These are phyloP conservation scores for Carassius auratus DNA, from an alignment of 2,113 vertebrate species.

Conservation along the genomic window DNA sequence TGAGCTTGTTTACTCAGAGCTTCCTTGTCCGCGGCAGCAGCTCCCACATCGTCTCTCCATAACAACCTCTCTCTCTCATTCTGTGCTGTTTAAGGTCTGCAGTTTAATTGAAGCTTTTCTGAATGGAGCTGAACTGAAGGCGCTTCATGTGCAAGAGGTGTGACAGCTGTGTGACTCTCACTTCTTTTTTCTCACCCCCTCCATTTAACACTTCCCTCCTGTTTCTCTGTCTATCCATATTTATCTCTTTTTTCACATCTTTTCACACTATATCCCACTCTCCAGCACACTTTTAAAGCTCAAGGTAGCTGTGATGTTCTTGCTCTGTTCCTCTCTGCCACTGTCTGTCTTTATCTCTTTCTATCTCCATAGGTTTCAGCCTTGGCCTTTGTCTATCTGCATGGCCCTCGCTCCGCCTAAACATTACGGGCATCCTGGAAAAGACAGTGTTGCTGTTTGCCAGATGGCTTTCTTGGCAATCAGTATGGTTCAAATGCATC, in stretches of 20 bases:
- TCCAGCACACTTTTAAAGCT: neutral
- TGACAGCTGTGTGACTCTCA: constrained; percentile 1
- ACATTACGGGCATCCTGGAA: constrained; percentile 1
- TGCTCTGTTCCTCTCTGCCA: constrained; percentile 7
- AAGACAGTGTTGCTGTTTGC: neutral
- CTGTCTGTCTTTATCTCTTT: neutral
- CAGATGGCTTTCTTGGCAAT: constrained; percentile 48
- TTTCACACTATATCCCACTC: neutral
- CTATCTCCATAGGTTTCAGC: neutral
- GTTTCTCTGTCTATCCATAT: neutral
- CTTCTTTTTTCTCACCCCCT: constrained; percentile 10
- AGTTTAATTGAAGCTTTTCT: constrained; percentile 8
- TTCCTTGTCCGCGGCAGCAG: neutral
- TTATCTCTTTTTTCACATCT: neutral
- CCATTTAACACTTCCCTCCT: constrained; percentile 4
- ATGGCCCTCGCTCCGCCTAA: constrained; percentile 1
- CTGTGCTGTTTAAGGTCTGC: neutral
- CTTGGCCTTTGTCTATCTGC: neutral
- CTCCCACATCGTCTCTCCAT: constrained; percentile 6
- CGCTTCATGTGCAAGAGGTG: neutral
- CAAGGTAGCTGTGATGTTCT: constrained; percentile 14
- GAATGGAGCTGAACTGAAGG: constrained; percentile 6
- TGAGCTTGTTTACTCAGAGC: neutral
- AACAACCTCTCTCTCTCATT: neutral
- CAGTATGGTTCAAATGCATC: neutral